Conservation (phyloP, 37 sponge, comb jelly and placozoan species). For the Mnemiopsis leidyi region DNA sequence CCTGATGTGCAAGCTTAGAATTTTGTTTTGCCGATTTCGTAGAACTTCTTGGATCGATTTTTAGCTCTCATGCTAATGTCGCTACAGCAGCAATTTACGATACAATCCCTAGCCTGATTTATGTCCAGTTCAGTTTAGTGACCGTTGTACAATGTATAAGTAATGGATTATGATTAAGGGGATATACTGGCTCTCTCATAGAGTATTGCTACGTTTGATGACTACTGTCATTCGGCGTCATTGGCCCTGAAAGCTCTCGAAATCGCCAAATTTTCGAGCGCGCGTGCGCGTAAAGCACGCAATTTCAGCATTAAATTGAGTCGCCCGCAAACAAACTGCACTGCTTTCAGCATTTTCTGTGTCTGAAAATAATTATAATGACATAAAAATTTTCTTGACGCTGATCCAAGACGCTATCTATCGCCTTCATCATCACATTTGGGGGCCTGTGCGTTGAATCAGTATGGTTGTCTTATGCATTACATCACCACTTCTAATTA, state of each 20-base stretch:
- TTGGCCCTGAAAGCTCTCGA: no score
- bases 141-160: neutral
- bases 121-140: no score
- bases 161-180: neutral
- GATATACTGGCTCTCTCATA: neutral
- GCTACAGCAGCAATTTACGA: no score
- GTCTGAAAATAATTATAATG: slow-evolving; percentile 52
- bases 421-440: no score
- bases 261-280: neutral
- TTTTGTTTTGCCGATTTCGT: no score
- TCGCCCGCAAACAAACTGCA: slow-evolving; percentile 2
- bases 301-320: neutral
- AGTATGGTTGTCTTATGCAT: no score
- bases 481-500: no score
- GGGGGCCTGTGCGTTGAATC: no score
- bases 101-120: no score
- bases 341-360: slow-evolving; percentile 50
- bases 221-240: neutral
- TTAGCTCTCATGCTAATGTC: no score
- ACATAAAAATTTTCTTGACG: slow-evolving; percentile 28
- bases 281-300: neutral
- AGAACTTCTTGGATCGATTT: no score
- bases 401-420: slow-evolving; percentile 23
- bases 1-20: no score
- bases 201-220: neutral